Evolutionary conservation across 2,113 vertebrate species (phyloP), one percentile per base, ranked within the genome.

Genomic region (Urocolius indicus): DNA sequence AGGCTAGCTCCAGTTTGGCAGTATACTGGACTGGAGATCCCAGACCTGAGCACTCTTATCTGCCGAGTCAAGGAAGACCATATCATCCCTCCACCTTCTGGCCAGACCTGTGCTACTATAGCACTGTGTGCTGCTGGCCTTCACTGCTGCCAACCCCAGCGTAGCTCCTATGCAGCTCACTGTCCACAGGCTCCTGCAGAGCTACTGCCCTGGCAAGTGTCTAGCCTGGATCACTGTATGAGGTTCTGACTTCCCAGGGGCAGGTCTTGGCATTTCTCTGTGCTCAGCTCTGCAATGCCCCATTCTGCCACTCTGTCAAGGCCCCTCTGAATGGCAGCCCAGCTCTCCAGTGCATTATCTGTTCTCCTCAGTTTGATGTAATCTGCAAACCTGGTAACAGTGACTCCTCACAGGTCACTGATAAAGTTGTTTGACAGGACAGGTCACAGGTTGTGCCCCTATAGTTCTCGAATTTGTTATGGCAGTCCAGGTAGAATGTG

Each of bases 21-120:
- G 2, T 55, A 13, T 74, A 24, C 20, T 63, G 48, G 20, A 19
- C 15, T 51, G 19, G 22, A 32, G 11, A 91, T 7, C 18, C 16
- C 13, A 75, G 78, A 84, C 9, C 0, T 49, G 4, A 51, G 12
- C 32, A 63, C 12, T 59, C 34, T 61, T 86, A 38, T 3, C 13
- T 58, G 16, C 29, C 21, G 19, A 65, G 38, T 77, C 22, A 27
- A 43, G 36, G 16, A 3, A 11, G 3, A 17, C 54, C 26, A n/a
- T 36, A 10, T 6, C 17, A 66, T 84, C 43, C 21, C 22, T 84
- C 23, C 6, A 9, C 58, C 23, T 94, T 30, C 30, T 62, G 48
- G 6, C 26, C 66, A 5, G 74, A 32, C 10, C 51, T 2, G 1
- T 68, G 12, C 32, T 59, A 1, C 36, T 49, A 0, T 4, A 34